phyloP scores from a whole-genome alignment of 1,140 invertebrate species.

The Hetaerina americana region DNA sequence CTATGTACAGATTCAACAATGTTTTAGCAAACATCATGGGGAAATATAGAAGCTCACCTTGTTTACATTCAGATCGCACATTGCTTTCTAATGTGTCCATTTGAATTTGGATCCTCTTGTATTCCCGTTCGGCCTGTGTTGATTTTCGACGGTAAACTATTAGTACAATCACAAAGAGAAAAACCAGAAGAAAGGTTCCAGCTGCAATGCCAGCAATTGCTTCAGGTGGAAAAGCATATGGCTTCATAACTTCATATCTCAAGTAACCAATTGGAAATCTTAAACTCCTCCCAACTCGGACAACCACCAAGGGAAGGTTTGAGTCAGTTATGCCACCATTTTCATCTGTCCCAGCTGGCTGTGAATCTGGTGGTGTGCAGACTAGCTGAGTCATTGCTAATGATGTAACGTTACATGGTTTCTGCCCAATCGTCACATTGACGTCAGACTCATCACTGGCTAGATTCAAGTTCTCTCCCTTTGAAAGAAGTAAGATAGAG shows the following conservation, averaged over 20 bases:
- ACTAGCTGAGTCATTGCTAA: slow-evolving; percentile 75
- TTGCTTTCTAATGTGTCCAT: slow-evolving; percentile 99
- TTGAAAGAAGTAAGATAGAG: slow-evolving; percentile 13
- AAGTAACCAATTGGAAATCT: slow-evolving; percentile 78
- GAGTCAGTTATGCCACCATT: slow-evolving; percentile 58
- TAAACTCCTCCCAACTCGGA: slow-evolving; percentile 73
- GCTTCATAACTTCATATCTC: slow-evolving; percentile 74
- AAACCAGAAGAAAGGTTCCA: slow-evolving; percentile 66
- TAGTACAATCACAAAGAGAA: slow-evolving; percentile 73
- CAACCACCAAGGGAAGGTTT: slow-evolving; percentile 75
- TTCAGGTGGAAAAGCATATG: slow-evolving; percentile 73
- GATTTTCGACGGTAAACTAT: slow-evolving; percentile 82
- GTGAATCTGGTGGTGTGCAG: slow-evolving; percentile 74
- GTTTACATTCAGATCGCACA: slow-evolving; percentile 93
- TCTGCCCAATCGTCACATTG: slow-evolving; percentile 78
- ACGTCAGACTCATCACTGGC: slow-evolving; percentile 89
- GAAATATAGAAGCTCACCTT: slow-evolving; percentile 38
- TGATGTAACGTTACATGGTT: slow-evolving; percentile 84
- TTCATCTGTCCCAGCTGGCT: slow-evolving; percentile 78
- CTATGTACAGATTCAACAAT: too few relatives aligned
- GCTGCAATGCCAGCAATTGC: slow-evolving; percentile 73
- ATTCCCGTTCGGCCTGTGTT: slow-evolving; percentile 88
- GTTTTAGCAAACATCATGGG: too few relatives aligned
- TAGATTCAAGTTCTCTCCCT: slow-evolving; percentile 77
- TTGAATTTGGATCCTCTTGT: slow-evolving; percentile 95